Conservation (phyloP, 2,797 vertebrate species). For the Cyclura pinguis region DNA sequence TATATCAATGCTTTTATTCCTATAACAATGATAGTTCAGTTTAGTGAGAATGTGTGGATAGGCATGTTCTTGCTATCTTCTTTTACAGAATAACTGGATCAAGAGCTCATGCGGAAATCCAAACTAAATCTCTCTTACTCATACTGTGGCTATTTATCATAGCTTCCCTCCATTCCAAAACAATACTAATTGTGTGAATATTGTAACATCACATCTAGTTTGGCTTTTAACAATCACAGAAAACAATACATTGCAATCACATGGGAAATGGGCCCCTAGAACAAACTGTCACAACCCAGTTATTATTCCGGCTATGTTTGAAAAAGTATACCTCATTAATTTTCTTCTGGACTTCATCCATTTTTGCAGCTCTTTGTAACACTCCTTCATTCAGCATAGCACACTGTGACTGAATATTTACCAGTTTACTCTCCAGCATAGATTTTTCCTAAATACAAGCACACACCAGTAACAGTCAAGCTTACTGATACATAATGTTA, state of each 20-base stretch:
- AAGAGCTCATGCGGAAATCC: not conserved
- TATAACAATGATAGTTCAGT: not conserved
- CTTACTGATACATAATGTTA: not conserved
- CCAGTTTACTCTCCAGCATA: conserved; percentile 87
- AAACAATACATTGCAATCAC: not conserved
- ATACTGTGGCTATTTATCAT: not conserved
- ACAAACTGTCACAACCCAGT: not conserved
- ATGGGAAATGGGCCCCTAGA: not conserved
- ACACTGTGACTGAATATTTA: conserved; percentile 86
- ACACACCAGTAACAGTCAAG: not conserved
- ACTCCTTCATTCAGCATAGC: conserved; percentile 82
- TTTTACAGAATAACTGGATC: not conserved
- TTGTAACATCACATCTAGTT: not conserved
- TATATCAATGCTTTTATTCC: not conserved
- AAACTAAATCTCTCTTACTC: not conserved
- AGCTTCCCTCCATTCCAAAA: not conserved
- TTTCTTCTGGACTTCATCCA: conserved; percentile 79
- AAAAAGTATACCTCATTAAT: conserved; percentile 85
- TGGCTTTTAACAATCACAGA: not conserved
- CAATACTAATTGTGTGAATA: not conserved
- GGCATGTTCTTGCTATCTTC: not conserved
- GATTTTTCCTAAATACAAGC: conserved; percentile 88
- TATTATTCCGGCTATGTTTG: not conserved
- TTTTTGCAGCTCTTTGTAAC: conserved; percentile 78
- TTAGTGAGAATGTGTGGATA: not conserved